Conservation (phyloP, 2,113 vertebrate species). For the Lophochroa leadbeateri region DNA sequence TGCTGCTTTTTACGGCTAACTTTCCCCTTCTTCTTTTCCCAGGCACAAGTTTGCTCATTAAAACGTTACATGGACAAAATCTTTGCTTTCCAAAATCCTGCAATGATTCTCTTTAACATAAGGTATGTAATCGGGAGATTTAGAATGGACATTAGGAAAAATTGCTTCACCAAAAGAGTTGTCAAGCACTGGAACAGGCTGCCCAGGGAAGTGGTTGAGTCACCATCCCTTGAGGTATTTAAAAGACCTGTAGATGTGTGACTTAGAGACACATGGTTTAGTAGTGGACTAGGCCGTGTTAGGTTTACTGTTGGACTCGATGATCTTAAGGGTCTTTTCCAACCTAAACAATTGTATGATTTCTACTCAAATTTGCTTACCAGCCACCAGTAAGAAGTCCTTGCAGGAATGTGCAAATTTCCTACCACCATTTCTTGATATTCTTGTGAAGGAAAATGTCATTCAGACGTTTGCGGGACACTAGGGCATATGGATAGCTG, state of each 20-base stretch:
- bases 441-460: neutral
- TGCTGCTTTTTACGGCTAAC: neutral
- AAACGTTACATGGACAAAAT: neutral
- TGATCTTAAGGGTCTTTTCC: neutral
- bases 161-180: neutral
- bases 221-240: neutral
- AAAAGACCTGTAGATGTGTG: neutral
- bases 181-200: neutral
- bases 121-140: rapidly evolving
- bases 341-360: neutral
- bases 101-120: neutral
- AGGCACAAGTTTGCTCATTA: neutral
- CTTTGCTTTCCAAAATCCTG: neutral
- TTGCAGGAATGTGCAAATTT: neutral
- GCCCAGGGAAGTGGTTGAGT: neutral
- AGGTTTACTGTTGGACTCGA: neutral
- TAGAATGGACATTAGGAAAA: neutral
- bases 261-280: neutral
- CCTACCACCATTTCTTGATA: neutral
- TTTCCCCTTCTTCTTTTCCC: neutral
- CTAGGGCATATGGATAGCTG: neutral
- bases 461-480: neutral
- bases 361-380: neutral
- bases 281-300: neutral
- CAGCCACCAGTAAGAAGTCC: neutral